Base-by-base conservation (phyloP, 2,888 invertebrate genomes). In the Rhorus exstirpatorius region DNA sequence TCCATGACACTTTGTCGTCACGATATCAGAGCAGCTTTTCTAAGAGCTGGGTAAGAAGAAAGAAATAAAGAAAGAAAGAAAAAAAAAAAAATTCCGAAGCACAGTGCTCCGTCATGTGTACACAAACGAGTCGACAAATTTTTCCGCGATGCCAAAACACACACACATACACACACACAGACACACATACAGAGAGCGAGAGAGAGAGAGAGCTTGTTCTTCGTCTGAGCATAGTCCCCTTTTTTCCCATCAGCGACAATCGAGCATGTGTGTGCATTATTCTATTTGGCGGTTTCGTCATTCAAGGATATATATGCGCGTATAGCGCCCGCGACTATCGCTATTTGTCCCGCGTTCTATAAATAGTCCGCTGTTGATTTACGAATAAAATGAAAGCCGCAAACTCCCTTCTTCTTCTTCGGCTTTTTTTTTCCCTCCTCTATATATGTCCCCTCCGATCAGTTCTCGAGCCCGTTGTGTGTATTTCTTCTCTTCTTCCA, bases 311-410 rank as follows among this genome's bases (percentile, higher is more conserved):
- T 86, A 86, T 24, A 26, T 12, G 26, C 51, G 26, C 84, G 85
- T 55, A 81, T 26, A 58, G 44, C 41, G 72, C 87, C 84, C 83
- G 81, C 83, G 86, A 89, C 90, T 90, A 91, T 91, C 91, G 89
- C 89, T 91, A 91, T 91, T 91, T 90, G 90, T 90, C 90, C 90
- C 88, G 88, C 83, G 86, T 65, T 88, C 91, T 91, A 91, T 91
- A 91, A 91, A 91, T 91, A 91, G 91, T 78, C 79, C 80, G 81
- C 89, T 88, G 90, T 91, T 91, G 91, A 91, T 91, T 91, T 91
- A 91, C 90, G 91, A 91, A 91, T 91, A 91, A 91, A n/a, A 91
- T 90, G 90, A 91, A 91, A 91, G 90, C 89, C 83, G 63, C n/a
- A n/a, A n/a, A 65, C 74, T 74, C 19, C 12, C 14, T 14, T n/a